Conservation (phyloP, 2,797 vertebrate genomes). For the Xiphophorus birchmanni region DNA sequence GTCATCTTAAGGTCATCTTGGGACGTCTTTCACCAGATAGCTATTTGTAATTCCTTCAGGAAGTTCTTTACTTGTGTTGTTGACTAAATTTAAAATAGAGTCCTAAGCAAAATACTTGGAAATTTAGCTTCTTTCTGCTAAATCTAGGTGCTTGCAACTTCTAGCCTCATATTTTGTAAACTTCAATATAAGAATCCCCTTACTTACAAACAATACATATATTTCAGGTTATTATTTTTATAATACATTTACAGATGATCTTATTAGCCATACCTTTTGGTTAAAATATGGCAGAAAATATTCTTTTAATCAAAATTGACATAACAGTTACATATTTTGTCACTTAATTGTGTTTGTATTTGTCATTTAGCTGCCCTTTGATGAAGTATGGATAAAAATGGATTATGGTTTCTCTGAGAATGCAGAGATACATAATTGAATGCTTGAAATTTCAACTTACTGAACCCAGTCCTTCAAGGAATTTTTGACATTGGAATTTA, state of each 20-base stretch:
- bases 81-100: background rate
- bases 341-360: background rate
- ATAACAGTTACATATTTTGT: background rate
- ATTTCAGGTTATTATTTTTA: background rate
- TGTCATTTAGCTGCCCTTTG: background rate
- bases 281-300: background rate
- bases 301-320: background rate
- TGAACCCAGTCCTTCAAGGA: background rate
- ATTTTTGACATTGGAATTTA: background rate
- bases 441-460: background rate
- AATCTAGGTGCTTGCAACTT: background rate
- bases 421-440: background rate
- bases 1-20: background rate
- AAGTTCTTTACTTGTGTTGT: background rate
- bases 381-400: background rate
- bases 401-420: background rate
- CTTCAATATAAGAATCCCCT: background rate
- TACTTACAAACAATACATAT: background rate
- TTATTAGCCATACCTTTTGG: background rate
- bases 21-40: background rate
- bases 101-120: background rate
- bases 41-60: background rate
- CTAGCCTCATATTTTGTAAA: background rate
- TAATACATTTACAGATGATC: background rate
- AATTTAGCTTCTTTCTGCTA: background rate